A percentile compares a stretch with the other conserved stretches of the same genome.
Conservation (phyloP, 2,888 invertebrate genomes). For the Stenotaenia linearis region DNA sequence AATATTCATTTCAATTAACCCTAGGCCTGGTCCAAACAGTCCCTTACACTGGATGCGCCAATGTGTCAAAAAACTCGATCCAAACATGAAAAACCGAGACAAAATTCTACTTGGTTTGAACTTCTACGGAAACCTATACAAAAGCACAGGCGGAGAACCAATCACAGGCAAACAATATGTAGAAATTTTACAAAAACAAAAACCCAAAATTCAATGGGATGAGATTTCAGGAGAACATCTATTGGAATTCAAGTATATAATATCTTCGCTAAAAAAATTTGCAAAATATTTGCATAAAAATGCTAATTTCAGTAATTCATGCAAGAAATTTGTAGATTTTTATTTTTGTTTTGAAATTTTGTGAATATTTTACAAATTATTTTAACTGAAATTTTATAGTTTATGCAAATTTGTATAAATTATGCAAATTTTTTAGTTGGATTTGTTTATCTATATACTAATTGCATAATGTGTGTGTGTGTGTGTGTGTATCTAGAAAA, state of each 20-base stretch:
- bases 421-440: too few relatives aligned
- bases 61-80: constrained; percentile 68
- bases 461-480: too few relatives aligned
- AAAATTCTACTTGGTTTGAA: constrained; percentile 86
- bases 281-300: too few relatives aligned
- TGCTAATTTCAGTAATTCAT: too few relatives aligned
- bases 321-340: too few relatives aligned
- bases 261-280: too few relatives aligned
- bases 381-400: too few relatives aligned
- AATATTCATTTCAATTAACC: constrained; percentile 32
- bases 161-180: constrained; percentile 68
- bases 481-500: too few relatives aligned
- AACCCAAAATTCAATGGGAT: constrained; percentile 71
- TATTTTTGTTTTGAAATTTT: too few relatives aligned
- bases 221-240: constrained; percentile 74
- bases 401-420: too few relatives aligned
- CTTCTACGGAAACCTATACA: constrained; percentile 88
- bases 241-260: constrained; percentile 72
- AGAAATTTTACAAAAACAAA: constrained; percentile 64
- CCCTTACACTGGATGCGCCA: constrained; percentile 75
- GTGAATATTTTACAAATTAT: too few relatives aligned
- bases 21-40: constrained; percentile 72
- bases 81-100: constrained; percentile 57
- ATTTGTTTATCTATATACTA: too few relatives aligned
- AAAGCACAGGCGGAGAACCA: constrained; percentile 69